Conservation (phyloP, 2,113 vertebrate genomes). For the Syrmaticus mikado region DNA sequence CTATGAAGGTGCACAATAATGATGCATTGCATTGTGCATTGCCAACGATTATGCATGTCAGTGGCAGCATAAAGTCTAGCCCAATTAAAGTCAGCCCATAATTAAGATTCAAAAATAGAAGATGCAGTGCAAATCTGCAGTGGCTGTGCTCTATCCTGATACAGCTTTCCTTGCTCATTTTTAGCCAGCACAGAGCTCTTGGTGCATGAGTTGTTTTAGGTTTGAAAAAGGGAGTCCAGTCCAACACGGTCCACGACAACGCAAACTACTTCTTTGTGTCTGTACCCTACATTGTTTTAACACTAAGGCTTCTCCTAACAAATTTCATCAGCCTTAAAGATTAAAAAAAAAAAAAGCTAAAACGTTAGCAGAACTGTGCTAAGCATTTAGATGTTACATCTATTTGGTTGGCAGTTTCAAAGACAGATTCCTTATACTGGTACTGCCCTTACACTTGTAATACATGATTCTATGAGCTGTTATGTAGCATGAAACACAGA, state of each 20-base stretch:
- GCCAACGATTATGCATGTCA: neutral
- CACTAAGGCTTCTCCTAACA: neutral
- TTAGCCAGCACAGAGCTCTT: neutral
- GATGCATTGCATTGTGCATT: neutral
- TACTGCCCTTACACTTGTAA: neutral
- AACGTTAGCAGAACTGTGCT: neutral
- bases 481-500: neutral
- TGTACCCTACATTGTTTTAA: neutral
- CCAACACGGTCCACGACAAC: neutral
- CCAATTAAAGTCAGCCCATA: neutral
- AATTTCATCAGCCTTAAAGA: neutral
- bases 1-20: neutral
- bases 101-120: neutral
- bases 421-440: neutral
- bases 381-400: neutral
- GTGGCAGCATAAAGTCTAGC: neutral
- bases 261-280: neutral
- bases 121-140: neutral
- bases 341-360: too few species aligned
- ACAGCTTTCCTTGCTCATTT: neutral
- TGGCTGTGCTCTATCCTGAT: neutral
- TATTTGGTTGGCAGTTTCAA: neutral
- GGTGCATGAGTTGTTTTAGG: neutral
- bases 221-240: neutral
- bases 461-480: neutral